phyloP scores from a whole-genome alignment of 1,140 invertebrate genomes.

The Catajapyx aquilonaris region DNA sequence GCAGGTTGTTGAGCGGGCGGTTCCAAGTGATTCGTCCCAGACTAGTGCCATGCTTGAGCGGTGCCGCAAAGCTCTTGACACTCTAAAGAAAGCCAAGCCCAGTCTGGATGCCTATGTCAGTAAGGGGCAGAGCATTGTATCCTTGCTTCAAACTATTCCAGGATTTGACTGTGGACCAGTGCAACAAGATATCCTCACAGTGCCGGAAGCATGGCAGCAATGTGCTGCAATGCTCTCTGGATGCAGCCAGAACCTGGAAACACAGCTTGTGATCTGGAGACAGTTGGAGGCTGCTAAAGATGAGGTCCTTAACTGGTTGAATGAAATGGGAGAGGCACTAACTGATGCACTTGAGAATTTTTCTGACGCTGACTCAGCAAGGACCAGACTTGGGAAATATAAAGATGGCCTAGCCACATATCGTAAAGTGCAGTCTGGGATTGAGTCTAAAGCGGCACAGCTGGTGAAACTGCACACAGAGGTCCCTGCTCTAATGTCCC shows the following conservation, averaged over 20 bases:
- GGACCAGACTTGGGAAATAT: conserved; percentile 55
- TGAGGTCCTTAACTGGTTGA: conserved; percentile 63
- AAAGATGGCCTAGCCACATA: conserved; percentile 64
- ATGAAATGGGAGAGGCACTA: conserved; percentile 50
- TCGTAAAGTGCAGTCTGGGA: conserved; percentile 45
- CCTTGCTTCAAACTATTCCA: conserved; percentile 48
- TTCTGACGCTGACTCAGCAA: conserved; percentile 54
- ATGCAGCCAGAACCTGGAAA: conserved; percentile 55
- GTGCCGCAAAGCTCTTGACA: conserved; percentile 47
- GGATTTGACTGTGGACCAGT: conserved; percentile 35
- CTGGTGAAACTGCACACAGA: conserved; percentile 55
- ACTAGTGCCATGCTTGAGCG: conserved; percentile 40
- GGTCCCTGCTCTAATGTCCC: conserved; percentile 41
- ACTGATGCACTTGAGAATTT: conserved; percentile 48
- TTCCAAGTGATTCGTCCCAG: conserved; percentile 39
- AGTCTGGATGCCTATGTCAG: conserved; percentile 50
- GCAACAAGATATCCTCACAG: conserved; percentile 17
- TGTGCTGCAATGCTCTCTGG: conserved; percentile 42
- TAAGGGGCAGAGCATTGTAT: conserved; percentile 40
- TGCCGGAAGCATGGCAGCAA: conserved; percentile 41
- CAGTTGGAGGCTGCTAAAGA: conserved; percentile 69
- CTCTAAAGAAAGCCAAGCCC: conserved; percentile 47
- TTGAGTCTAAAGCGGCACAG: conserved; percentile 57
- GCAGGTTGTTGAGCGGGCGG: conserved; percentile 30
- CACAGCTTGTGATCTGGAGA: conserved; percentile 74